Evolutionary conservation across 2,113 vertebrate species (phyloP).

Genomic region (Tyrannus savana): DNA sequence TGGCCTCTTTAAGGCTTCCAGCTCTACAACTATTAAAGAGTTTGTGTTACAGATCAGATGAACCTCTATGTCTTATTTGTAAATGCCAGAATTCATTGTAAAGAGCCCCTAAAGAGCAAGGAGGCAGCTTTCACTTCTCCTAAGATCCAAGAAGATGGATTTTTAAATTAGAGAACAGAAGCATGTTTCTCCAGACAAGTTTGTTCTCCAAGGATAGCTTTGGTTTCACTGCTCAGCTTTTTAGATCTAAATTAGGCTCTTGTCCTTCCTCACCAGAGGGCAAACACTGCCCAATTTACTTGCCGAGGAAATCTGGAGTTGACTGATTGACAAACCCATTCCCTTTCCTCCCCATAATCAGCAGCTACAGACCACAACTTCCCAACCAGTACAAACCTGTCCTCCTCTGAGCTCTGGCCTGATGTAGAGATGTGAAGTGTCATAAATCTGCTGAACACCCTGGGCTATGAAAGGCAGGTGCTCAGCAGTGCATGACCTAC

Average conservation of each 20-base stretch:
- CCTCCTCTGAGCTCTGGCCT: neutral
- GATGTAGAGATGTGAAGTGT: neutral
- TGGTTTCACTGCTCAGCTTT: conserved; percentile 53
- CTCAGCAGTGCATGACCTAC: neutral
- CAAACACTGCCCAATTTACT: conserved; percentile 32
- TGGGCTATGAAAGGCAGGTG: accelerated
- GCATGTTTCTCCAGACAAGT: conserved; percentile 24
- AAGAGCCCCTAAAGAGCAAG: neutral
- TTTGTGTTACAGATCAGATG: conserved; percentile 23
- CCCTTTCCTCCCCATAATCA: neutral
- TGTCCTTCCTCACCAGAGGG: conserved; percentile 62
- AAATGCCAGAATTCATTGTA: conserved; percentile 9
- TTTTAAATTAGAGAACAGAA: conserved; percentile 54
- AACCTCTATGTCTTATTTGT: neutral
- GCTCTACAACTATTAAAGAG: neutral
- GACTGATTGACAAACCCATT: neutral
- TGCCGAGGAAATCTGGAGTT: neutral
- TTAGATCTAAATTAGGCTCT: conserved; percentile 58
- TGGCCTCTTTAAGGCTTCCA: conserved; percentile 6
- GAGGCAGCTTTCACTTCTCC: neutral
- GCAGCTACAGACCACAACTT: neutral
- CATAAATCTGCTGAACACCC: neutral
- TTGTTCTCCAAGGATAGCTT: conserved; percentile 60
- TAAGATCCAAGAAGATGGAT: neutral
- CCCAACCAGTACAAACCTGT: neutral